Conservation (phyloP, 30 jellyfish, hydroid and myxozoan species). For the Mastigias papua region DNA sequence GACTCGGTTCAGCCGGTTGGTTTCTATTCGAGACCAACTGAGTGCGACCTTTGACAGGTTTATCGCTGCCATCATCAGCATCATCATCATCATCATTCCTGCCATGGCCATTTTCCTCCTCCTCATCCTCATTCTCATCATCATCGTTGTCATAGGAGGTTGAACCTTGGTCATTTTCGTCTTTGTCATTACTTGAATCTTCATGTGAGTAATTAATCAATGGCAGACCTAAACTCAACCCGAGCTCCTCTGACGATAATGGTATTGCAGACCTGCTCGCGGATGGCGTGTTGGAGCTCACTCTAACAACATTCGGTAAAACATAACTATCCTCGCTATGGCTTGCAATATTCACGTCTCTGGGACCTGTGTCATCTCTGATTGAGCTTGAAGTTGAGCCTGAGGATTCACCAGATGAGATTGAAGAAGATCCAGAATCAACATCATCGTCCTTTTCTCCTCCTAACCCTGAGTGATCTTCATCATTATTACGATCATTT, state of each 20-base stretch:
- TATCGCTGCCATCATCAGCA: background rate
- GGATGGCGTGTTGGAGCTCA: constrained; percentile 25
- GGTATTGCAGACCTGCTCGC: constrained; percentile 67
- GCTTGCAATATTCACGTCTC: background rate
- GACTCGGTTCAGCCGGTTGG: background rate
- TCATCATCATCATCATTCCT: background rate
- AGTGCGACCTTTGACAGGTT: background rate
- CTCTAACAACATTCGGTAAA: background rate
- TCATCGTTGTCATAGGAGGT: constrained; percentile 5
- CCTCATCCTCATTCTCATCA: background rate
- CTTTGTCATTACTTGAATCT: constrained; percentile 2
- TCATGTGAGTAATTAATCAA: background rate
- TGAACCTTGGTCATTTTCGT: constrained; percentile 8
- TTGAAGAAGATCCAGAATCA: constrained; percentile 1
- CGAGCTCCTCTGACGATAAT: constrained; percentile 15
- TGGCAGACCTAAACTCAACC: background rate
- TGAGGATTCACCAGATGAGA: background rate
- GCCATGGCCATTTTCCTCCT: background rate
- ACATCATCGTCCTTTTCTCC: background rate
- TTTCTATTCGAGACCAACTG: background rate
- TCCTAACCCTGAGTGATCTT: background rate
- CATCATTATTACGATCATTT: background rate
- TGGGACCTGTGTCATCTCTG: background rate
- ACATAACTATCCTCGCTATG: background rate
- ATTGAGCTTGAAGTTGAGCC: background rate